These are phyloP conservation scores for Anarsia innoxiella DNA, from an alignment of 2,888 invertebrate species.

Conservation along the genomic window DNA sequence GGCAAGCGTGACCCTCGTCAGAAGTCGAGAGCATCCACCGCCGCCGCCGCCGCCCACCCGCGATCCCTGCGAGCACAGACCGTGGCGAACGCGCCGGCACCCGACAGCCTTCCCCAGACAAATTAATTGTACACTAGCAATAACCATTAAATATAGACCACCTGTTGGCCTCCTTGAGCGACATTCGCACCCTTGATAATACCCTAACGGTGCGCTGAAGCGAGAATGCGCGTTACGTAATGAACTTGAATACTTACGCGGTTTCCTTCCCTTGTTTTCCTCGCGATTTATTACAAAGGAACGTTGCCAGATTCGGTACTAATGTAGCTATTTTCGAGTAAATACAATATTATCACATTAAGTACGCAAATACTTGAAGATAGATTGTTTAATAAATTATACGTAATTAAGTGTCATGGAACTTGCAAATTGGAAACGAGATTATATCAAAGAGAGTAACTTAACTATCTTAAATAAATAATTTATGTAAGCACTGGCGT, in stretches of 20 bases:
- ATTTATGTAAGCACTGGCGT: no score
- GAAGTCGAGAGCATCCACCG: conserved; percentile 18
- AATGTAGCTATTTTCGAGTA: no score
- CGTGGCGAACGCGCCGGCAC: conserved; percentile 19
- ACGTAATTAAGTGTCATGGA: background rate
- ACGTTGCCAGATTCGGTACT: no score
- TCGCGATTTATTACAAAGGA: conserved; percentile 1
- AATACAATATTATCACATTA: no score
- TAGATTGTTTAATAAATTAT: background rate
- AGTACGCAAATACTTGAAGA: no score
- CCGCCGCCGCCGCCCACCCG: conserved; percentile 15
- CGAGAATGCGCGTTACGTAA: conserved; percentile 9
- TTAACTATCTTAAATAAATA: no score
- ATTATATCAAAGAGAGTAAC: conserved; percentile 1
- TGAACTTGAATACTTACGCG: conserved; percentile 4
- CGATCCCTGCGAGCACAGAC: conserved; percentile 3
- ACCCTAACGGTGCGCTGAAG: conserved; percentile 2
- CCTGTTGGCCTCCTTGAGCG: conserved; percentile 39
- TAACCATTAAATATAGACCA: conserved; percentile 55
- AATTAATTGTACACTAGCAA: conserved; percentile 53
- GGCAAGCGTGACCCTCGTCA: conserved; percentile 49
- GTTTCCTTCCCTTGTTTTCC: conserved; percentile 2
- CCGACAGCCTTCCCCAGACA: conserved; percentile 30
- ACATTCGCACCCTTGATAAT: conserved; percentile 16
- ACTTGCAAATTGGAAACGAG: no score